Conservation (phyloP, 1,140 invertebrate species). For the Archivesica marissinica region DNA sequence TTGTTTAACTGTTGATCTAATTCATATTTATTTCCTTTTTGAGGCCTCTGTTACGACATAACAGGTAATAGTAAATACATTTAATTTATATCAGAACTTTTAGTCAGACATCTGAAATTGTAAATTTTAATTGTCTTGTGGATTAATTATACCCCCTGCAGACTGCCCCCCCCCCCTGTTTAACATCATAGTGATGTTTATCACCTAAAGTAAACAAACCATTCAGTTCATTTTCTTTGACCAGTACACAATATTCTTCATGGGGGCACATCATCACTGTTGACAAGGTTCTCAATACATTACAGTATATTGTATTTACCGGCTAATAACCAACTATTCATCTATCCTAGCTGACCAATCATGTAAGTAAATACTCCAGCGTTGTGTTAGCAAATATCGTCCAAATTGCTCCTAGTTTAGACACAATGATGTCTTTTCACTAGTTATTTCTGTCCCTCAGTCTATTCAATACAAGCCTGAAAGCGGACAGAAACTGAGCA, state of each 20-base stretch:
- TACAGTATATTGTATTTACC: conserved; percentile 30
- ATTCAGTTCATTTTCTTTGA: neutral
- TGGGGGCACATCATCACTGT: neutral
- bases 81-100: too few relatives aligned
- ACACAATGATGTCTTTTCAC: conserved; percentile 1
- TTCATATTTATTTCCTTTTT: too few relatives aligned
- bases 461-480: neutral
- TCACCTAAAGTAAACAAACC: conserved; percentile 9
- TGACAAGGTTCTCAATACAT: conserved; percentile 10
- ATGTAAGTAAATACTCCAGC: conserved; percentile 37
- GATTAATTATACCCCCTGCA: neutral
- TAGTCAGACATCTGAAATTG: too few relatives aligned
- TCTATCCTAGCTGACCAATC: neutral
- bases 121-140: neutral
- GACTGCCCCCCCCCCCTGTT: too few relatives aligned
- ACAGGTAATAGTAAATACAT: too few relatives aligned
- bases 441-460: neutral
- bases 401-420: neutral
- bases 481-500: conserved; percentile 6
- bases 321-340: conserved; percentile 18
- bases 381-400: neutral
- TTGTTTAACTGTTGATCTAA: too few relatives aligned
- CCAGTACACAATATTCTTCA: neutral
- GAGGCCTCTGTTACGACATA: too few relatives aligned
- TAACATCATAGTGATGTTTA: too few relatives aligned